Base-by-base conservation (phyloP, 1,140 invertebrate genomes). In the Whitmania pigra region DNA sequence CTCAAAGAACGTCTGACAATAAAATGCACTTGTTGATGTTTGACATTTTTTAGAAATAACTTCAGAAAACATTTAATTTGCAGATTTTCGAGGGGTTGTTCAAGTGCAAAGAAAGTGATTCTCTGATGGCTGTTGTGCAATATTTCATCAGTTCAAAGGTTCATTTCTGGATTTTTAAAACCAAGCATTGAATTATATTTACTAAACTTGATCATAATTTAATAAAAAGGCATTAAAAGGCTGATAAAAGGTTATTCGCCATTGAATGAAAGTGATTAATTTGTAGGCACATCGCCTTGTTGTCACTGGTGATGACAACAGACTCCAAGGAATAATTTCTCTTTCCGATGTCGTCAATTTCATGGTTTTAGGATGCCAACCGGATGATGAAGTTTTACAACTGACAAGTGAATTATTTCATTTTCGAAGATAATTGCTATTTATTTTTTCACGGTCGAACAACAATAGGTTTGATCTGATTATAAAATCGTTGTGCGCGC, bases 71-170 rank as follows among this genome's bases (percentile, higher is more conserved):
- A 49, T 49, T 17, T 49, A 17, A 49, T 49, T 43, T 17, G 43
- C 20, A 63, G 57, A 22, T 22, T 4, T 63, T 63, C 29, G 57
- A 63, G 29, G 57, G 57, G 6, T 17, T 63, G 18, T 63, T 63
- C 57, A 22, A 25, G 22, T 63, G 57, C 57, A 63, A 63, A 22
- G 57, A 63, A 13, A 25, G 22, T 25, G 57, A 63, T 63, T 31
- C 22, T 22, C 57, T 63, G 22, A 63, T 63, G 22, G 29, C 57
- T 13, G 57, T 63, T 3, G 29, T 63, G 11, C 22, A 63, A 31
- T 63, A 63, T 63, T 63, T 63, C 29, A 63, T 63, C 57, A 31
- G 22, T 22, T 63, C 57, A 20, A 63, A 63, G 57, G 57, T 63
- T 63, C 6, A 63, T 31, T 25, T 63, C 57, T 25, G 7, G 11